Evolutionary conservation across 1,140 invertebrate species (phyloP), one percentile per base, ranked within the genome.

Genomic region (Melanaphis sacchari): DNA sequence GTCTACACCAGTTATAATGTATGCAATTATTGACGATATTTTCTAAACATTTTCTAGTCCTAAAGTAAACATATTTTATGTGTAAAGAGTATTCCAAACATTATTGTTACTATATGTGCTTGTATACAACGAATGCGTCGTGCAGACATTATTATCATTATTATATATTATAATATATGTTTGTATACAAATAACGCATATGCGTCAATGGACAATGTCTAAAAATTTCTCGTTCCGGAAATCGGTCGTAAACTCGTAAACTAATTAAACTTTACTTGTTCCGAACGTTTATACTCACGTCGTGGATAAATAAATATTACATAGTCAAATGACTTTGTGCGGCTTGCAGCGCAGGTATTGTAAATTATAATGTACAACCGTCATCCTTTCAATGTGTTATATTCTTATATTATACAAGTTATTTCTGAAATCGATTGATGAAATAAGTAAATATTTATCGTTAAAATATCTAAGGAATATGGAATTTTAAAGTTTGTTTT

Each of bases 201-300:
- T n/a, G 31, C 59, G 59, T 76, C 59, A 5, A 76, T 24, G 40
- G 82, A 40, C 82, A 85, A 40, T 85, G 82, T 85, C 40, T 40
- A 26, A 41, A 41, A 85, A 85, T 41, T 41, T 85, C 38, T 40
- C 38, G 82, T 85, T 85, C 38, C 38, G 82, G 38, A 85, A 85
- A 85, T 85, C 82, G 82, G 38, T 41, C 82, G 82, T 82, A 82
- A 82, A 82, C 81, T 82, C 82, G 82, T 26, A 40, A 26, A 85
- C 82, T 85, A 85, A 85, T 85, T 85, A 85, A 85, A 43, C 84
- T 26, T 85, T 85, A 85, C 84, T 85, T 43, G 84, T 85, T 40
- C 24, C 82, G 31, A 76, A 15, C 15, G 59, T 76, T 18, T 76
- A 76, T 59, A 76, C 36, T n/a, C 59, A 76, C 59, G 59, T 76